Conservation (phyloP, 2,113 vertebrate species). For the Tor tambroides region DNA sequence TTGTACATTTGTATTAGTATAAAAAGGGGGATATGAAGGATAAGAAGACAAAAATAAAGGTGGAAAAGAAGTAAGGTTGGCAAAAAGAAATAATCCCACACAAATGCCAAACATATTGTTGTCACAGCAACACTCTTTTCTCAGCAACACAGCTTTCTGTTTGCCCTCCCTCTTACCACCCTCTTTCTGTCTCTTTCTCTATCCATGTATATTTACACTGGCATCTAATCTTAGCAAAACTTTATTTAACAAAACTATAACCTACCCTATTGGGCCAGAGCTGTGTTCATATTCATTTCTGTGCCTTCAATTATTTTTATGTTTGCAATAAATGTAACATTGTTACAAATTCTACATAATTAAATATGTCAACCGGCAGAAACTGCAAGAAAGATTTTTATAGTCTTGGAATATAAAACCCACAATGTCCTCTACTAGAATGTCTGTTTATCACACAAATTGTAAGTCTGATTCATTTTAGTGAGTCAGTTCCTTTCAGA, state of each 20-base stretch:
- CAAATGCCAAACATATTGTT: constrained; percentile 51
- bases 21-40: background rate
- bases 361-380: background rate
- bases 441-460: background rate
- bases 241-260: background rate
- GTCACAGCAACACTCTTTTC: constrained; percentile 59
- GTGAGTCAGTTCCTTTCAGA: background rate
- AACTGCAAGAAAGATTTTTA: background rate
- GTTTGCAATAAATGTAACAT: background rate
- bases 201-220: background rate
- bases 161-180: constrained; percentile 29
- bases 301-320: too few relatives aligned
- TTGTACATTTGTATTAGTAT: background rate
- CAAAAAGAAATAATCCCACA: constrained; percentile 44
- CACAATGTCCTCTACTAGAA: background rate
- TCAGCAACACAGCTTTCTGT: constrained; percentile 40
- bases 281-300: background rate
- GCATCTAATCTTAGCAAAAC: background rate
- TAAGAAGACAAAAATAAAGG: background rate
- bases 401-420: too few relatives aligned
- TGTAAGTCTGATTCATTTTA: background rate
- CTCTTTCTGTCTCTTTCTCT: background rate
- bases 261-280: background rate
- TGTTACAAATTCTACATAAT: background rate
- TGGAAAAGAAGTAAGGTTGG: constrained; percentile 5